A percentile compares a stretch with the other conserved stretches of the same genome.
Evolutionary conservation across 1,140 invertebrate genomes (phyloP).

Genomic region (Pseudomyrmex dendroicus): DNA sequence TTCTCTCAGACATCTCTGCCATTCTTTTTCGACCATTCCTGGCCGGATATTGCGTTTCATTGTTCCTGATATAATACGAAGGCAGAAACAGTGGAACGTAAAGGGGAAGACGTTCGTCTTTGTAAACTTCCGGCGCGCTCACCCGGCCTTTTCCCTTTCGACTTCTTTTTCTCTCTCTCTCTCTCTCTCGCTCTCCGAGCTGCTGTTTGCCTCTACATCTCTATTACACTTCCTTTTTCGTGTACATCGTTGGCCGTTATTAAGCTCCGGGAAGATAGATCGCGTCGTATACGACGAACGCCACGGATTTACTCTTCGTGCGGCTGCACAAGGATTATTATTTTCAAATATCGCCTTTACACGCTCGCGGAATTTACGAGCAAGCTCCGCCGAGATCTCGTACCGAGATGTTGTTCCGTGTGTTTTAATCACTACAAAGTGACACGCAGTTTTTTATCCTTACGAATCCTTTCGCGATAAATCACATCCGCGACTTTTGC

Average conservation of each 20-base stretch:
- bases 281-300: conserved; percentile 2
- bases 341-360: conserved; percentile 44
- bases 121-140: conserved; percentile 39
- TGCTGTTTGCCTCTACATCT: conserved; percentile 21
- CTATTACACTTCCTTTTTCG: conserved; percentile 46
- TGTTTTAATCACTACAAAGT: no score
- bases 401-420: no score
- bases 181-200: no score
- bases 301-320: conserved; percentile 16
- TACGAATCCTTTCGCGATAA: no score
- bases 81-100: conserved; percentile 56
- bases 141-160: conserved; percentile 5
- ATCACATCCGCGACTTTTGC: no score
- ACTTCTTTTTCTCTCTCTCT: background rate
- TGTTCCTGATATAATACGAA: conserved; percentile 69
- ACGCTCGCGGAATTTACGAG: conserved; percentile 4
- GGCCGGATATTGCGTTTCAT: conserved; percentile 68
- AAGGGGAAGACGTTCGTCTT: conserved; percentile 44
- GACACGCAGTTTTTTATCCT: no score
- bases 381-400: background rate
- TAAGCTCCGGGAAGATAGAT: conserved; percentile 41
- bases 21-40: conserved; percentile 40
- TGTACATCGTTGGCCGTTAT: conserved; percentile 37
- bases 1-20: background rate
- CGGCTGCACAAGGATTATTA: conserved; percentile 39